Conservation (phyloP, 1,140 invertebrate species). For the Leucophenga varia region DNA sequence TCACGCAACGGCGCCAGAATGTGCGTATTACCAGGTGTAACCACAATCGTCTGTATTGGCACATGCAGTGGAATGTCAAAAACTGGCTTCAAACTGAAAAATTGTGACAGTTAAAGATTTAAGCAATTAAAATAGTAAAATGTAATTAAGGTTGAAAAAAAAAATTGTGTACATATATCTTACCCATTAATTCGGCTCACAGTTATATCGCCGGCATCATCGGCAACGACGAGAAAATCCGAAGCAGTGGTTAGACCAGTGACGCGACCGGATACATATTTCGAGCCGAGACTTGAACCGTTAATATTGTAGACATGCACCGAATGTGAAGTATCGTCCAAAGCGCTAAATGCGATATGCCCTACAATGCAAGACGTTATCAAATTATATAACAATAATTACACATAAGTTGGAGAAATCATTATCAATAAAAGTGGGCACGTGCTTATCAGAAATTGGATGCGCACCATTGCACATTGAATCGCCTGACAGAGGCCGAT, state of each 20-base stretch:
- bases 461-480: slow-evolving; percentile 1
- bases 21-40: slow-evolving; percentile 64
- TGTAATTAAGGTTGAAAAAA: neutral
- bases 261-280: slow-evolving; percentile 58
- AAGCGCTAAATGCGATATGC: slow-evolving; percentile 52
- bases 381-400: neutral
- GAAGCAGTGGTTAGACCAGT: slow-evolving; percentile 58
- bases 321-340: slow-evolving; percentile 57
- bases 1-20: slow-evolving; percentile 64
- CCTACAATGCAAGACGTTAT: slow-evolving; percentile 21
- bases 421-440: neutral
- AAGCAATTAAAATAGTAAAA: slow-evolving; percentile 2
- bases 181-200: slow-evolving; percentile 58
- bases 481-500: neutral
- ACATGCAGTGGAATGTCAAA: slow-evolving; percentile 63
- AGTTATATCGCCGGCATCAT: slow-evolving; percentile 64
- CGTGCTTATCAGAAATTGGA: slow-evolving; percentile 9
- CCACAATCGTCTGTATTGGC: slow-evolving; percentile 62
- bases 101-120: no score
- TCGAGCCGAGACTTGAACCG: slow-evolving; percentile 61
- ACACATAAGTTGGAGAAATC: slow-evolving; percentile 12
- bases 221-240: slow-evolving; percentile 60
- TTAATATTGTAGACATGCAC: slow-evolving; percentile 66
- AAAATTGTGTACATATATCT: slow-evolving; percentile 7
- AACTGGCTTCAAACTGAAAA: slow-evolving; percentile 57